phyloP scores from a whole-genome alignment of 2,113 vertebrate species.

The Engraulis encrasicolus region DNA sequence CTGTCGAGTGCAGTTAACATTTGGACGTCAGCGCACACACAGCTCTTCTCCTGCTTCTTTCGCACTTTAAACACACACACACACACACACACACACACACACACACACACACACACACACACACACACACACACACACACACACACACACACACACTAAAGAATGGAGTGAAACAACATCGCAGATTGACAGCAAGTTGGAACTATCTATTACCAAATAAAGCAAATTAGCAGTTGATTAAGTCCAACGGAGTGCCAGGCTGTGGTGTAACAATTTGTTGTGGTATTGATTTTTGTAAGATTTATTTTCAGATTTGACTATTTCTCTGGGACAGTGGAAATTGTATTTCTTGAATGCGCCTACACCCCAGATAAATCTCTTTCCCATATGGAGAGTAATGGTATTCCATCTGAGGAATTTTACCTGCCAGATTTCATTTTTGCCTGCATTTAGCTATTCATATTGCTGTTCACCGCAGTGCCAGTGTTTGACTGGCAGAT shows the following conservation, averaged over 20 bases:
- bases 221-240: background rate
- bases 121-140: too few species aligned
- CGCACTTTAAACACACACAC: too few species aligned
- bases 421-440: background rate
- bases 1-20: background rate
- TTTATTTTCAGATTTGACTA: background rate
- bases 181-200: background rate
- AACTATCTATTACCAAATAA: background rate
- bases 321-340: background rate
- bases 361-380: background rate
- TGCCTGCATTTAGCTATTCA: background rate
- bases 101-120: too few species aligned
- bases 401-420: background rate
- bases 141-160: background rate
- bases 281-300: background rate
- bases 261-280: background rate
- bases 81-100: too few species aligned
- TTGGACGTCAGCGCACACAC: background rate
- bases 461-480: conserved; percentile 11
- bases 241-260: background rate
- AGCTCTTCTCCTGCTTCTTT: background rate
- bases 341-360: background rate
- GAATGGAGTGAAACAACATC: background rate
- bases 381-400: background rate
- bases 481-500: conserved; percentile 50